Conservation (phyloP, 2,113 vertebrate genomes). For the Trichechus manatus region DNA sequence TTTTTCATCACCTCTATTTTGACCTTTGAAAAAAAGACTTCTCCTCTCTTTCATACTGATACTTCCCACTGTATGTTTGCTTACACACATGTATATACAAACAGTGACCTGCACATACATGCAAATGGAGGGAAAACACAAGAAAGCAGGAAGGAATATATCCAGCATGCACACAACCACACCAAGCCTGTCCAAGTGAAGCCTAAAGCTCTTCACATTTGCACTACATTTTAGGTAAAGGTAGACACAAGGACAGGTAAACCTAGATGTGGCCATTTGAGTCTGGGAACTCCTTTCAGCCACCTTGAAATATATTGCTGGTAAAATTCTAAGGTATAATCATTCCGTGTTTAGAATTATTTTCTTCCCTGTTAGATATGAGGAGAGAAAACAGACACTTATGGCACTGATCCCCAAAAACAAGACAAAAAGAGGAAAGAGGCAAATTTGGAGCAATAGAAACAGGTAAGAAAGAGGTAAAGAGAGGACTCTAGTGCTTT, state of each 20-base stretch:
- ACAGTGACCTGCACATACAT: background rate
- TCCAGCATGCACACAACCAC: no score
- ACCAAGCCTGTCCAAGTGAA: background rate
- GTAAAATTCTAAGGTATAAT: background rate
- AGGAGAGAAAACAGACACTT: background rate
- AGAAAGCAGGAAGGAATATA: background rate
- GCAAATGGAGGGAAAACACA: background rate
- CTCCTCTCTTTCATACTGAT: background rate
- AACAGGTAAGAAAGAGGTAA: slow-evolving; percentile 11
- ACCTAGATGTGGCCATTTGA: background rate
- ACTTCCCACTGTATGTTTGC: background rate
- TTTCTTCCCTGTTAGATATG: background rate
- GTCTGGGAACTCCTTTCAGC: background rate
- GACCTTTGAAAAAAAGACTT: background rate
- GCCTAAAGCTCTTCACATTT: background rate
- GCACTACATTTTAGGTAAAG: background rate
- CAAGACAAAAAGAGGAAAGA: slow-evolving; percentile 9
- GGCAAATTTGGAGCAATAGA: background rate
- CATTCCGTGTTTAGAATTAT: background rate
- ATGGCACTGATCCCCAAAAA: background rate
- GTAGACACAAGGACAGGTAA: background rate
- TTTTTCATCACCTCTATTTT: background rate
- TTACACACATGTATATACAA: background rate
- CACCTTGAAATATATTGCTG: background rate
- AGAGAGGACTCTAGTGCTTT: slow-evolving; percentile 28